Conservation (phyloP, 2,113 vertebrate genomes). For the Clupea harengus region DNA sequence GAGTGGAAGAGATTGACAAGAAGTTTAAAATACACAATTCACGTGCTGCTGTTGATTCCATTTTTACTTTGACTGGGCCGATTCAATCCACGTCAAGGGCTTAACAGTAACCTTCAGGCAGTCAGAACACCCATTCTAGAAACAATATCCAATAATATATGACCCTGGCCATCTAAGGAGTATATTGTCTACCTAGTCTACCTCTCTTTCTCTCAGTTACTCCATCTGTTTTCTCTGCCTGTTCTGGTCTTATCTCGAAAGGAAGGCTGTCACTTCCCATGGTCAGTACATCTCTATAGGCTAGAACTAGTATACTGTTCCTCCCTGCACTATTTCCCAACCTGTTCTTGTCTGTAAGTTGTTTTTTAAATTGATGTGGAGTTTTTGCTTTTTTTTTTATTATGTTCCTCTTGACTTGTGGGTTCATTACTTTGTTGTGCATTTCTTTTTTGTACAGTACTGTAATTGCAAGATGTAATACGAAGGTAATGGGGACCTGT, state of each 20-base stretch:
- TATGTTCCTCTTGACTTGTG: conserved; percentile 50
- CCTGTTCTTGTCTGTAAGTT: not conserved
- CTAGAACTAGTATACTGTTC: not conserved
- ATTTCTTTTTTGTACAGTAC: conserved; percentile 64
- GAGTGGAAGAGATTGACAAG: not conserved
- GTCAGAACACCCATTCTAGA: not conserved
- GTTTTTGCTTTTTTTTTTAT: conserved; percentile 42
- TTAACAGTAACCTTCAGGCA: not conserved
- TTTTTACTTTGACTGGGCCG: not conserved
- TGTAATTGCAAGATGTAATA: conserved; percentile 53
- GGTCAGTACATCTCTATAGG: not conserved
- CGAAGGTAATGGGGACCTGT: conserved; percentile 50
- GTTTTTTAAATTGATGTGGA: conserved; percentile 37
- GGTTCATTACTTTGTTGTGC: conserved; percentile 66
- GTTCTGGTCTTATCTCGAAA: not conserved
- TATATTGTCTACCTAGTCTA: not conserved
- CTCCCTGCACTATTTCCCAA: not conserved
- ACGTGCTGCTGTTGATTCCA: not conserved
- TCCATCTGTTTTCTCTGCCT: not conserved
- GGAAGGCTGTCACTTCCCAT: not conserved
- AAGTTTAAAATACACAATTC: not conserved
- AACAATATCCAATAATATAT: not conserved
- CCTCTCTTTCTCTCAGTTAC: not conserved
- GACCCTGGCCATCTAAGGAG: not conserved
- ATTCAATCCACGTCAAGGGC: not conserved